phyloP scores from a whole-genome alignment of 2,888 invertebrate genomes.

The Caenorhabditis becei region DNA sequence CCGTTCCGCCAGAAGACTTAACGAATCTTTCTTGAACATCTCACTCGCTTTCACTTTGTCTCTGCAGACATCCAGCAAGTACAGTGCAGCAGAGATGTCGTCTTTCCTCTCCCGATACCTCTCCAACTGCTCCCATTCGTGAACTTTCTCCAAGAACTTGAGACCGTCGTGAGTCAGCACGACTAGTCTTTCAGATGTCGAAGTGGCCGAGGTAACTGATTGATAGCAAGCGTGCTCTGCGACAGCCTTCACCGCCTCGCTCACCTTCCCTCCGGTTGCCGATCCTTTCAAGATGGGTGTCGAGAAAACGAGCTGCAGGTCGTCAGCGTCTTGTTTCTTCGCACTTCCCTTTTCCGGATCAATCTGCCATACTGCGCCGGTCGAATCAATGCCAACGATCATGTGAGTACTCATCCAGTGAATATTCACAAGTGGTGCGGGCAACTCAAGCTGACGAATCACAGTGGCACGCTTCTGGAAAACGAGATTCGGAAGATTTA shows the following conservation, averaged over 20 bases:
- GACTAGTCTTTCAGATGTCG: slow-evolving; percentile 53
- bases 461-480: slow-evolving; percentile 57
- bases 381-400: slow-evolving; percentile 54
- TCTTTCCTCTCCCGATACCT: slow-evolving; percentile 70
- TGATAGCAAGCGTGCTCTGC: slow-evolving; percentile 77
- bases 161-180: slow-evolving; percentile 72
- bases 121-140: slow-evolving; percentile 74
- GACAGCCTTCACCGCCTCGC: slow-evolving; percentile 86
- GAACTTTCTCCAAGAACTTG: slow-evolving; percentile 61
- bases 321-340: slow-evolving; percentile 78
- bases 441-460: slow-evolving; percentile 31
- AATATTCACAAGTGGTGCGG: slow-evolving; percentile 35
- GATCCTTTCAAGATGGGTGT: slow-evolving; percentile 83
- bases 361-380: slow-evolving; percentile 55
- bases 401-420: slow-evolving; percentile 57
- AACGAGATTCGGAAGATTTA: too few species aligned
- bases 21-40: slow-evolving; percentile 39
- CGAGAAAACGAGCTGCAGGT: slow-evolving; percentile 82
- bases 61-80: slow-evolving; percentile 66
- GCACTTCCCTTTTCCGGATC: slow-evolving; percentile 69
- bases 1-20: slow-evolving; percentile 35
- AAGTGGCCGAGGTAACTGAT: slow-evolving; percentile 62
- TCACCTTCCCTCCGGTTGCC: slow-evolving; percentile 95
- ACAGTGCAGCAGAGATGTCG: slow-evolving; percentile 63
- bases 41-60: slow-evolving; percentile 50